These are phyloP conservation scores for Lasioglossum lativentre DNA, from an alignment of 2,888 invertebrate species.

Conservation along the genomic window DNA sequence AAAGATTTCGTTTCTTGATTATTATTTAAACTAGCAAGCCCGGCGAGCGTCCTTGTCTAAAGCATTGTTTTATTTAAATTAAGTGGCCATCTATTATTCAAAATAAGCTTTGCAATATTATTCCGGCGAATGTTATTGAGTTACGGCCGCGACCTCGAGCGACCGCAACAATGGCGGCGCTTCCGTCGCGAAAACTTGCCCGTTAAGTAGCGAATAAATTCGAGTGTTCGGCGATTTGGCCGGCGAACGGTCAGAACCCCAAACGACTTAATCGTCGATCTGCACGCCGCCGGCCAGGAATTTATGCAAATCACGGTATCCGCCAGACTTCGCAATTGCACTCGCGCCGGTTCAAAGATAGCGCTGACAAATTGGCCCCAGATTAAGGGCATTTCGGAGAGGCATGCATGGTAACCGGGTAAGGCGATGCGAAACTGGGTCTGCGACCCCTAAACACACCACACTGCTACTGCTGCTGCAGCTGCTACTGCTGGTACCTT, in stretches of 20 bases:
- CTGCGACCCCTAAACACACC: constrained; percentile 62
- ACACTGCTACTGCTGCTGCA: neutral
- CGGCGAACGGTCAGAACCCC: constrained; percentile 31
- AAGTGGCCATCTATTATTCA: neutral
- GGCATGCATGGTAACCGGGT: constrained; percentile 67
- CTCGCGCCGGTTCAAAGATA: constrained; percentile 67
- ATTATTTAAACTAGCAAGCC: neutral
- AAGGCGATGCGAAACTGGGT: constrained; percentile 71
- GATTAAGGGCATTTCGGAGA: constrained; percentile 73
- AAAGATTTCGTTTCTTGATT: neutral
- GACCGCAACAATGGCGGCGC: neutral
- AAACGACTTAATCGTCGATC: constrained; percentile 66
- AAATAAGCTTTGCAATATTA: neutral
- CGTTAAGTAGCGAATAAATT: constrained; percentile 15
- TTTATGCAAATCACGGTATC: constrained; percentile 65
- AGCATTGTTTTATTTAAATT: neutral
- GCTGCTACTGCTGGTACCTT: constrained; percentile 3
- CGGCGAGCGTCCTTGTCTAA: neutral
- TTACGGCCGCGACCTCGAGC: neutral
- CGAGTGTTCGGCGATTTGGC: constrained; percentile 52
- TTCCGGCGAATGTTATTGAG: neutral
- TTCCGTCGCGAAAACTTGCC: constrained; percentile 26
- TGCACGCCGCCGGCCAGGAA: constrained; percentile 51
- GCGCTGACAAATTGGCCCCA: constrained; percentile 73
- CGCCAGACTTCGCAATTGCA: constrained; percentile 55